Conservation (phyloP, 2,113 vertebrate genomes). For the Oreochromis niloticus region DNA sequence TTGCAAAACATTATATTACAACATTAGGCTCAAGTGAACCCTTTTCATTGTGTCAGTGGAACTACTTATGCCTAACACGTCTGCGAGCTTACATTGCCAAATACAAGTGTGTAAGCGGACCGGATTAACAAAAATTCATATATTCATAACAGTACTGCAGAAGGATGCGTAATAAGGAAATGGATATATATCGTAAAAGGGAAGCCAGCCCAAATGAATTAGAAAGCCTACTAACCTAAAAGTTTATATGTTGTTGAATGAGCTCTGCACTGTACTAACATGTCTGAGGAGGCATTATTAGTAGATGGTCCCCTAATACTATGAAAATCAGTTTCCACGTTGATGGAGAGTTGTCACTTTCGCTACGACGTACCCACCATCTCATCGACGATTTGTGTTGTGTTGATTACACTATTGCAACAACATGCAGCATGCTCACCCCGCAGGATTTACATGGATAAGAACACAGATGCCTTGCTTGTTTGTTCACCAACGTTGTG, state of each 20-base stretch:
- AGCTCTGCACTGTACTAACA: conserved; percentile 40
- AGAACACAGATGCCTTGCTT: conserved; percentile 74
- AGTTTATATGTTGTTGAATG: background rate
- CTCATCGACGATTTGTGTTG: conserved; percentile 40
- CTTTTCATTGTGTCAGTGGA: conserved; percentile 7
- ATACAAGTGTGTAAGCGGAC: conserved; percentile 18
- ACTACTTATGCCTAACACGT: background rate
- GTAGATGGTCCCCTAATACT: background rate
- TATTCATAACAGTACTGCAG: background rate
- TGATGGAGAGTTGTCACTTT: conserved; percentile 20
- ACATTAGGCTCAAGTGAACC: background rate
- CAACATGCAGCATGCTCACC: conserved; percentile 66
- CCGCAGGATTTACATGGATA: conserved; percentile 65
- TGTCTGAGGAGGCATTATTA: conserved; percentile 13
- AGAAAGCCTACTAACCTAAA: conserved; percentile 25
- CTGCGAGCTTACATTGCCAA: conserved; percentile 35
- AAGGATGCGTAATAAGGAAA: background rate
- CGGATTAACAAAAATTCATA: background rate
- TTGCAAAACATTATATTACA: background rate
- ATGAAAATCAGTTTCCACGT: background rate
- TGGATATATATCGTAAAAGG: background rate
- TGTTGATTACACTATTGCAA: conserved; percentile 54
- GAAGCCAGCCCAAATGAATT: background rate
- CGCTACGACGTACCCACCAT: background rate
- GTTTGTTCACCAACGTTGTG: conserved; percentile 69